Percentiles rank a stretch among this genome's conserved stretches.
These are phyloP conservation scores for Oxyteleia sp. DNA, from an alignment of 2,888 invertebrate species.

Conservation along the genomic window DNA sequence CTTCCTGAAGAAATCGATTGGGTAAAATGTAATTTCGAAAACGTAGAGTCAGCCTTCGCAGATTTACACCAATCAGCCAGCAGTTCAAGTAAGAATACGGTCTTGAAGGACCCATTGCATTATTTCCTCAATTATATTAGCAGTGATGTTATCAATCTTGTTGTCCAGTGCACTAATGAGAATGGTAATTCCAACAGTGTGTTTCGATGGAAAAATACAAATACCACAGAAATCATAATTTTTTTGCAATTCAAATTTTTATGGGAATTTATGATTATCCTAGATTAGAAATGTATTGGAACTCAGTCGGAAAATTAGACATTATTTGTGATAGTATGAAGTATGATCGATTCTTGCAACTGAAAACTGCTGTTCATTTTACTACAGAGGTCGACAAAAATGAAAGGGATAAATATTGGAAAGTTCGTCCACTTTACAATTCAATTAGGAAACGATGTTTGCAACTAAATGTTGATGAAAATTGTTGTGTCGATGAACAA, in stretches of 20 bases:
- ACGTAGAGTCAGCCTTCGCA: conserved; percentile 3
- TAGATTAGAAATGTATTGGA: conserved; percentile 32
- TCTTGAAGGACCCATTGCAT: conserved; percentile 15
- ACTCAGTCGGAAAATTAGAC: conserved; percentile 2
- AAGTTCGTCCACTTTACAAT: conserved; percentile 53
- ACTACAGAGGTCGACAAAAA: conserved; percentile 22
- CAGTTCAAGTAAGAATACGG: conserved; percentile 3
- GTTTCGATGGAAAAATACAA: conserved; percentile 1
- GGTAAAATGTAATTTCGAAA: conserved; percentile 9
- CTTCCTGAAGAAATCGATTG: conserved; percentile 8
- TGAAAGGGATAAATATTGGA: conserved; percentile 47
- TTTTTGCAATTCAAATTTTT: conserved; percentile 7
- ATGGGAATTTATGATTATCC: conserved; percentile 19
- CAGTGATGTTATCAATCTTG: conserved; percentile 6
- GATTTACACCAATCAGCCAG: conserved; percentile 3
- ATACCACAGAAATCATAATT: conserved; percentile 1
- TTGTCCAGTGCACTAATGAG: conserved; percentile 15
- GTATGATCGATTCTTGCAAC: conserved; percentile 9
- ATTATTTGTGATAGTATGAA: conserved; percentile 13
- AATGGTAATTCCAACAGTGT: conserved; percentile 2
- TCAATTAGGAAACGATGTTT: conserved; percentile 3
- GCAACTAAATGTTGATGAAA: conserved; percentile 16
- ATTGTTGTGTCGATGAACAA: conserved; percentile 25
- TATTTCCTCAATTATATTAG: conserved; percentile 19
- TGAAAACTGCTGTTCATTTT: conserved; percentile 33